Conservation (phyloP, 2,888 invertebrate species). For the Taphrorychus bicolor region DNA sequence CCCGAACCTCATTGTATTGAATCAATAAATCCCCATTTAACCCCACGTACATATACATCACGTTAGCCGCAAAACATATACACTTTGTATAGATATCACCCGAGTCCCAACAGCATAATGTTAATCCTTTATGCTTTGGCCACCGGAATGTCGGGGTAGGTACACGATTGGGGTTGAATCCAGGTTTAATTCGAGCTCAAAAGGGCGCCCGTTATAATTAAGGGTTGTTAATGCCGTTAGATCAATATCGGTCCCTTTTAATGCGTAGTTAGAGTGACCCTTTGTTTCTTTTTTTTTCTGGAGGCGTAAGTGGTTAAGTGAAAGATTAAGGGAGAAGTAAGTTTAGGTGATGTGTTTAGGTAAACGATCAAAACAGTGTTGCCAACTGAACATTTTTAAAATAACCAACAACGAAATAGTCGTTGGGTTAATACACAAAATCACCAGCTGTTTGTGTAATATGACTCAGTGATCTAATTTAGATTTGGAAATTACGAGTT, state of each 20-base stretch:
- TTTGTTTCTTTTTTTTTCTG: no score
- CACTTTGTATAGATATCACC: neutral
- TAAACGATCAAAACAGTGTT: no score
- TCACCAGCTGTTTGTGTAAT: no score
- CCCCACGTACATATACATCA: neutral
- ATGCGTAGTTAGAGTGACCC: no score
- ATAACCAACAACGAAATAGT: no score
- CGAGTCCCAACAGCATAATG: neutral
- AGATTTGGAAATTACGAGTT: no score
- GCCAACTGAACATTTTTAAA: no score
- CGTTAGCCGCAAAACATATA: neutral
- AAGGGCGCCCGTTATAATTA: constrained; percentile 5
- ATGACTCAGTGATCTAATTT: no score
- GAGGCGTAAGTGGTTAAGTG: no score
- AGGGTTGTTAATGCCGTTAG: constrained; percentile 2
- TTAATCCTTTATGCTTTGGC: neutral
- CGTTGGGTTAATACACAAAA: no score
- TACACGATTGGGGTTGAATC: neutral
- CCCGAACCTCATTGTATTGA: neutral
- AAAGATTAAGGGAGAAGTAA: no score
- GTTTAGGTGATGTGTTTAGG: no score
- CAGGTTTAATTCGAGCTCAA: neutral
- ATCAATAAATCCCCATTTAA: neutral
- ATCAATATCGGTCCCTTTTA: neutral
- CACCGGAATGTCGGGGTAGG: neutral